Evolutionary conservation across 2,113 vertebrate species (phyloP), one percentile per base, ranked within the genome.

Genomic region (Coregonus clupeaformis): DNA sequence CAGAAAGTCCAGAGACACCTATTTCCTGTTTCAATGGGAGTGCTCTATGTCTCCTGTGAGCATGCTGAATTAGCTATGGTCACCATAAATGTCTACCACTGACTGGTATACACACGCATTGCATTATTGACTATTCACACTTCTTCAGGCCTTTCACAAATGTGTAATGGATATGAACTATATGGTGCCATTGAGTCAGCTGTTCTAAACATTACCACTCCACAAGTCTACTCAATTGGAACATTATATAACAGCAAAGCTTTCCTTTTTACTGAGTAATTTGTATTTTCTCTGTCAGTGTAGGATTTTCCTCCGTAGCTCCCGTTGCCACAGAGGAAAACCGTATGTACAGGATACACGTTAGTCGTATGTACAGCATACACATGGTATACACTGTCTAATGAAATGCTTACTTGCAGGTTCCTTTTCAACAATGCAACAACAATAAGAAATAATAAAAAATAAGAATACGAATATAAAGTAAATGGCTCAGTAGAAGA

Each of bases 61-160:
- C 72, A 75, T 76, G 71, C 62, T 65, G 72, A 45, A 84, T 83
- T 76, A 76, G 24, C 42, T 30, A 76, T 36, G 69, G 77, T 79
- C 71, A 77, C 69, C 64, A 65, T 24, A 59, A 72, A 25, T 79
- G 42, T 73, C 87, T 83, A 85, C 90, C 89, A 89, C 88, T 82
- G 90, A 92, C 69, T 9, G 29, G 25, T 52, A 25, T 30, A 22
- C 68, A 25, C 67, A 77, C 27, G 4, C 52, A 20, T 52, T 52
- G 49, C 49, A n/a, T 64, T 64, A 9, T 30, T 27, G 14, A 64
- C 9, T 64, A 24, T 30, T n/a, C 24, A 64, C 24, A 64, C 5
- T 27, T 2, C 24, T 64, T 22, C 32, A 9, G 47, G 2, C 14
- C 3, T 49, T 49, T 9, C 12, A 49, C 25, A 32, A 32, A 32